Conservation (phyloP, 2,113 vertebrate genomes). For the Rattus norvegicus region DNA sequence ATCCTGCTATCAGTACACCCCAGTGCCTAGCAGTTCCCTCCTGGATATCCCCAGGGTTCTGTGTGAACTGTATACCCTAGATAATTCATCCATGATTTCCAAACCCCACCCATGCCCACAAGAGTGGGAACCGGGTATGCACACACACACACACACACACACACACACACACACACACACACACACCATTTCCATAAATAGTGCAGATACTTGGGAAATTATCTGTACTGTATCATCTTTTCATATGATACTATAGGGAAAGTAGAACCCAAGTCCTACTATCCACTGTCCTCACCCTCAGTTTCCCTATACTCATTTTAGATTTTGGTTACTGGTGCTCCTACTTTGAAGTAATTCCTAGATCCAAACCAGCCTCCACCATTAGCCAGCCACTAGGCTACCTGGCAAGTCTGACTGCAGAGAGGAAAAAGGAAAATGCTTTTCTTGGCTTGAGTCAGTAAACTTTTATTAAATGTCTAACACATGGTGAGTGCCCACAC, state of each 20-base stretch:
- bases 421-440: conserved; percentile 30
- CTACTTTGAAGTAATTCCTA: conserved; percentile 37
- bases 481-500: conserved; percentile 9
- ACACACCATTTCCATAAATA: not conserved
- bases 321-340: conserved; percentile 26
- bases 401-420: conserved; percentile 39
- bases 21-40: not conserved
- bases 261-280: conserved; percentile 1
- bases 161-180: not conserved
- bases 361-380: not conserved
- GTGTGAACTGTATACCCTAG: conserved; percentile 52
- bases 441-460: conserved; percentile 49
- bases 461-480: conserved; percentile 62
- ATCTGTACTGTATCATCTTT: not conserved
- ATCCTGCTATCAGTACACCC: not conserved
- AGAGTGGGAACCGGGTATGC: too few species aligned
- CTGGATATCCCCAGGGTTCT: not conserved
- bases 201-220: not conserved
- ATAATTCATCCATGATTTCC: conserved; percentile 54
- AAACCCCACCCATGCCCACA: too few species aligned
- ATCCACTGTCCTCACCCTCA: not conserved
- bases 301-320: not conserved
- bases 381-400: conserved; percentile 46
- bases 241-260: not conserved
- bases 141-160: not conserved